Evolutionary conservation across 2,113 vertebrate genomes (phyloP), one percentile per base, ranked within the genome.

Genomic region (Halichoerus grypus): DNA sequence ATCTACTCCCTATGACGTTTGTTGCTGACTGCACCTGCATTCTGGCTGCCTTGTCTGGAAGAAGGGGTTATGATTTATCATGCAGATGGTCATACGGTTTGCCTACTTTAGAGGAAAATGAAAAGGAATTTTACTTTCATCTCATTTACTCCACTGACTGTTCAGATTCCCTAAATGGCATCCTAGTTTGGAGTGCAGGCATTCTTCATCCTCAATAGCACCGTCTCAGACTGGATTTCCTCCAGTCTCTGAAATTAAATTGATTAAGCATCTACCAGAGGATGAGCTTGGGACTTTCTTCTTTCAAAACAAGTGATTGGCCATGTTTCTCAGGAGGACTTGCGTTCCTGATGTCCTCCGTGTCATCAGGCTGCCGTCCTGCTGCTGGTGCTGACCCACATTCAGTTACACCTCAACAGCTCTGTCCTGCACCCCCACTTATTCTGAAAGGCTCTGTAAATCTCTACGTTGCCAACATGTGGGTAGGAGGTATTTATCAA

Each of bases 271-370:
- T 36, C 33, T 33, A 31, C 55, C 11, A 19, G 42, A 84, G 55
- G 77, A 33, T 82, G n/a, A 94, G 26, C 13, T 26, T 61, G 77
- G 88, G 42, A 4, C 22, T 95, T 61, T 92, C 85, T 88, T 79
- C 24, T 88, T 97, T 97, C 61, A 94, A 95, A 98, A 74, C 16
- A 88, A 97, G 22, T 81, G 67, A 82, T 91, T 97, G 95, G 31
- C 71, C 33, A 63, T 92, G 36, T 93, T 97, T 42, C 91, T 59
- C 33, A 88, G 46, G 24, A 91, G 90, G 22, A 76, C 18, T 36
- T 94, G 53, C 31, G 1, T 57, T 98, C 59, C 81, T 77, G 93
- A 94, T 1, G 5, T 95, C 80, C 90, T 95, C 95, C 96, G 77
- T 49, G 74, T 87, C 92, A 97, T 96, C 97, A 98, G 98, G 88